Evolutionary conservation across 2,797 vertebrate species (phyloP).

Genomic region (Trachurus trachurus): DNA sequence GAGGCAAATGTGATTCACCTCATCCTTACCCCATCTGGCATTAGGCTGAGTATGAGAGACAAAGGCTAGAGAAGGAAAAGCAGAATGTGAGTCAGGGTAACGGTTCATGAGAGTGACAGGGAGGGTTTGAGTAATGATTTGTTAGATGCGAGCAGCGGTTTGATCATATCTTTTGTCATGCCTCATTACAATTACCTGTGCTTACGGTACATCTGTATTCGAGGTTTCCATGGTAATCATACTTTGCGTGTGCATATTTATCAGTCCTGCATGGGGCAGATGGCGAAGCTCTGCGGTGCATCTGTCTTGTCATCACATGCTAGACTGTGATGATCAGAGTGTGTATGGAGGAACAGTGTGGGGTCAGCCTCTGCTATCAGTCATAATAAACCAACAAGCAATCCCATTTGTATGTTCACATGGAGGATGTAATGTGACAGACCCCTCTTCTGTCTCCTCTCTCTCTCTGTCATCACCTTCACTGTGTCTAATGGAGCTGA

Average conservation of each 20-base stretch:
- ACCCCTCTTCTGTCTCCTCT: too few relatives aligned
- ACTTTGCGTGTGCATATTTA: slow-evolving; percentile 37
- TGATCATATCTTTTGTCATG: slow-evolving; percentile 39
- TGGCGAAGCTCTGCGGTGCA: slow-evolving; percentile 54
- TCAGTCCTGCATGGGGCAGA: slow-evolving; percentile 58
- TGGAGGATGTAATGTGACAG: not conserved
- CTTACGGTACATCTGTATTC: slow-evolving; percentile 10
- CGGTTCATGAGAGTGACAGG: not conserved
- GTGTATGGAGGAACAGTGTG: slow-evolving; percentile 10
- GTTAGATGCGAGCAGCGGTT: slow-evolving; percentile 14
- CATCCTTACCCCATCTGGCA: slow-evolving; percentile 67
- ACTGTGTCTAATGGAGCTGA: too few relatives aligned
- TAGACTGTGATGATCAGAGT: slow-evolving; percentile 26
- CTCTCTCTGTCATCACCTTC: too few relatives aligned
- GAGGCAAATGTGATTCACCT: slow-evolving; percentile 62
- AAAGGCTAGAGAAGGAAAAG: slow-evolving; percentile 34
- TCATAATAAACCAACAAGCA: not conserved
- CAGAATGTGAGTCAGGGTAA: not conserved
- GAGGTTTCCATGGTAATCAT: slow-evolving; percentile 40
- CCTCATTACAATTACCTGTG: slow-evolving; percentile 35
- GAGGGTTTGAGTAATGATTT: slow-evolving; percentile 38
- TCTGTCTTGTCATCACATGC: slow-evolving; percentile 44
- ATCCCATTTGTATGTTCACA: slow-evolving; percentile 1
- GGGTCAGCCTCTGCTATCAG: slow-evolving; percentile 19
- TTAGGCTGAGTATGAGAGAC: slow-evolving; percentile 32